These are phyloP conservation scores for Sinopyrophorus schimmeli DNA, from an alignment of 2,888 invertebrate genomes.

Conservation along the genomic window DNA sequence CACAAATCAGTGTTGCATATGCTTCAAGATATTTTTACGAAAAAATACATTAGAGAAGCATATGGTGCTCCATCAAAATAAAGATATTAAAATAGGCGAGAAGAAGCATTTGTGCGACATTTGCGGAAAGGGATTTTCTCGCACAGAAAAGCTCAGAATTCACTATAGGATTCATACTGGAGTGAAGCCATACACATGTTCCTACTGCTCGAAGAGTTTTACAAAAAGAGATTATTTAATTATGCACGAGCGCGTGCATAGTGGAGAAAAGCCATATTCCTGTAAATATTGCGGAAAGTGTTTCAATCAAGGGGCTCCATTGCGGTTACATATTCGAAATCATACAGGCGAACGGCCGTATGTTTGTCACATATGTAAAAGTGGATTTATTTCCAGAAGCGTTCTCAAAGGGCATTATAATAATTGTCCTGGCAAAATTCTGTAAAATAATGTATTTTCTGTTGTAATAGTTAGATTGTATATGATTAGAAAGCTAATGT, in stretches of 20 bases:
- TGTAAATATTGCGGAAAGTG: conserved; percentile 66
- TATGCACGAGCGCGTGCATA: conserved; percentile 65
- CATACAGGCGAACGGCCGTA: conserved; percentile 66
- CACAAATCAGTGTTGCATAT: conserved; percentile 49
- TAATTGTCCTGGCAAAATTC: conserved; percentile 41
- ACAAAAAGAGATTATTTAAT: conserved; percentile 56
- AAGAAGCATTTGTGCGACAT: conserved; percentile 48
- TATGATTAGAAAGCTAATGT: too few relatives aligned
- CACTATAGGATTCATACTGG: conserved; percentile 46
- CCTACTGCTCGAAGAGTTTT: conserved; percentile 48
- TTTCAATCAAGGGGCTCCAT: conserved; percentile 63
- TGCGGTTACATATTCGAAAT: conserved; percentile 64
- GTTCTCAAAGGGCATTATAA: conserved; percentile 63
- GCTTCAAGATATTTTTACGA: conserved; percentile 46
- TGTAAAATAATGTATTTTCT: too few relatives aligned
- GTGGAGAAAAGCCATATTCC: conserved; percentile 65
- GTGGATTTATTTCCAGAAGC: conserved; percentile 64
- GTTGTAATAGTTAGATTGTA: too few relatives aligned
- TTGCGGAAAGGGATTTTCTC: conserved; percentile 49
- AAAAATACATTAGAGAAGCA: conserved; percentile 54
- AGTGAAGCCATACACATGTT: conserved; percentile 39
- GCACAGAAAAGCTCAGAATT: conserved; percentile 44
- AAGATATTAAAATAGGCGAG: conserved; percentile 40
- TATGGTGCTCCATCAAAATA: conserved; percentile 38
- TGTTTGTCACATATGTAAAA: conserved; percentile 60